These are phyloP conservation scores for Rafetus swinhoei DNA, from an alignment of 2,113 vertebrate genomes.

Conservation along the genomic window DNA sequence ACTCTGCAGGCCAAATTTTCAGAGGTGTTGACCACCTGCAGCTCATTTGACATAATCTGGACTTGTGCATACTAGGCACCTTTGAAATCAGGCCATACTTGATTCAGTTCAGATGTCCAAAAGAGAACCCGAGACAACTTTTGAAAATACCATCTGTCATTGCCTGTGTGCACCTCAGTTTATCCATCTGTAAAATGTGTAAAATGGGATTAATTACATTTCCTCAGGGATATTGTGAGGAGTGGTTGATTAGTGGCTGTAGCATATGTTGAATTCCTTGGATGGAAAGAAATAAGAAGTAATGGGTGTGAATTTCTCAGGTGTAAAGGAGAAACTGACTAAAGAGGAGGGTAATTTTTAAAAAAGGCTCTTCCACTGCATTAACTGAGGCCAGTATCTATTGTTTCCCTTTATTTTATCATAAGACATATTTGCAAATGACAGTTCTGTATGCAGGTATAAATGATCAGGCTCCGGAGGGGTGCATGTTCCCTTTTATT, in stretches of 20 bases:
- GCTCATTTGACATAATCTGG: neutral
- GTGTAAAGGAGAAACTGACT: constrained; percentile 49
- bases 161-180: constrained; percentile 35
- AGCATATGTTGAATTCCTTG: constrained; percentile 56
- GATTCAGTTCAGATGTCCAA: constrained; percentile 21
- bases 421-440: constrained; percentile 34
- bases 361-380: constrained; percentile 45
- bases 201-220: constrained; percentile 48
- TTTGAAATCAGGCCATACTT: neutral
- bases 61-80: neutral
- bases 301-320: constrained; percentile 62
- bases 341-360: constrained; percentile 62
- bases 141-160: neutral
- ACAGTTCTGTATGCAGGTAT: constrained; percentile 13
- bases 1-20: neutral
- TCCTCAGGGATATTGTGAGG: constrained; percentile 54
- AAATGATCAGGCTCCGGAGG: too few relatives aligned
- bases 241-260: constrained; percentile 64
- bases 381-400: constrained; percentile 40
- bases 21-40: neutral
- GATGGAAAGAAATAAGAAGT: constrained; percentile 61
- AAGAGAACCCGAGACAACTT: constrained; percentile 6
- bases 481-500: too few relatives aligned
- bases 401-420: constrained; percentile 61
- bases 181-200: constrained; percentile 2